Conservation (phyloP, 2,888 invertebrate species). For the Drosophila falleni region DNA sequence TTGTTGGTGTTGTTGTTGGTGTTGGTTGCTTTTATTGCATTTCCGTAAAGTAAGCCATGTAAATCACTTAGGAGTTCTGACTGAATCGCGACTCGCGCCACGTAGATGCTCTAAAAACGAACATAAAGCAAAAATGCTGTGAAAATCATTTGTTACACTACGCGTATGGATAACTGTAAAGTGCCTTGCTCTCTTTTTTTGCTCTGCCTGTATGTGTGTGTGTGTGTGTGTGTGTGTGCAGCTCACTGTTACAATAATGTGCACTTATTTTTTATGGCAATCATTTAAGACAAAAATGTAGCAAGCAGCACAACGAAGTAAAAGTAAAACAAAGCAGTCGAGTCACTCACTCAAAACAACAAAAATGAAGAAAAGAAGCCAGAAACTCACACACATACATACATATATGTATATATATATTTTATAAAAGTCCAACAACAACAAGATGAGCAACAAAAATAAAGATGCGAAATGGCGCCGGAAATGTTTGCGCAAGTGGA, state of each 20-base stretch:
- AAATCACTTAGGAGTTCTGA: slow-evolving; percentile 74
- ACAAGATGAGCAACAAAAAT: slow-evolving; percentile 4
- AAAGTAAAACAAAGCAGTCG: slow-evolving; percentile 69
- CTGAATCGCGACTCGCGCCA: slow-evolving; percentile 59
- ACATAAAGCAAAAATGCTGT: slow-evolving; percentile 79
- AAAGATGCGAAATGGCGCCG: slow-evolving; percentile 64
- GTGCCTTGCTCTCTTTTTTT: slow-evolving; percentile 51
- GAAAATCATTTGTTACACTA: slow-evolving; percentile 81
- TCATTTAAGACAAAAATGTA: slow-evolving; percentile 79
- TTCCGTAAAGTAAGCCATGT: slow-evolving; percentile 76
- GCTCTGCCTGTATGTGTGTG: not conserved
- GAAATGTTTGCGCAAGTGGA: slow-evolving; percentile 67
- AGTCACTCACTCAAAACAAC: slow-evolving; percentile 43
- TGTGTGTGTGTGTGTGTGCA: slow-evolving; percentile 20
- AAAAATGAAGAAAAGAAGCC: slow-evolving; percentile 10
- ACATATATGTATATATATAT: slow-evolving; percentile 12
- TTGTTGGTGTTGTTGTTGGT: slow-evolving; percentile 7
- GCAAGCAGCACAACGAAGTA: slow-evolving; percentile 62
- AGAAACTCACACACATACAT: slow-evolving; percentile 2
- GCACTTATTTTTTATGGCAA: slow-evolving; percentile 81
- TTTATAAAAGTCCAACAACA: slow-evolving; percentile 42
- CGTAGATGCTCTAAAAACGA: slow-evolving; percentile 68
- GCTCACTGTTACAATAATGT: slow-evolving; percentile 74
- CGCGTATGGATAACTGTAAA: slow-evolving; percentile 79
- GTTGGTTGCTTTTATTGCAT: slow-evolving; percentile 67